phyloP scores from a whole-genome alignment of 2,888 invertebrate species.

The Electrophaes corylata region DNA sequence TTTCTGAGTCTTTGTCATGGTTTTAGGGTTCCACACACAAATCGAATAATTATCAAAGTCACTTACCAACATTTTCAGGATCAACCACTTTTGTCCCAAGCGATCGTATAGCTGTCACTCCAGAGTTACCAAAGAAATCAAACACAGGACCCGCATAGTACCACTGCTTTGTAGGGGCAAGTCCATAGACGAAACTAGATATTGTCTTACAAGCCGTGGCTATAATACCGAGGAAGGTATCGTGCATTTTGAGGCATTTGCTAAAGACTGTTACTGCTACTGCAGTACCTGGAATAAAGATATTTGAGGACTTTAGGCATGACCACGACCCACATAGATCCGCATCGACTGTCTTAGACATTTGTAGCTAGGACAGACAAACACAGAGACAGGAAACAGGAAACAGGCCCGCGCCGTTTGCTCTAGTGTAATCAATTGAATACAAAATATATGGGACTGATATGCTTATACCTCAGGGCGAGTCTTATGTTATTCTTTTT shows the following conservation, averaged over 20 bases:
- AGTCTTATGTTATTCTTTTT: too few species aligned
- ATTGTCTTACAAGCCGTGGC: conserved; percentile 70
- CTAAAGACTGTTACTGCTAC: conserved; percentile 76
- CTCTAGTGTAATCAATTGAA: too few species aligned
- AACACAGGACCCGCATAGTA: conserved; percentile 74
- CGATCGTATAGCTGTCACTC: conserved; percentile 81
- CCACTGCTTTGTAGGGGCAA: conserved; percentile 70
- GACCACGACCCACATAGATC: too few species aligned
- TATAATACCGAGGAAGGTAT: conserved; percentile 73
- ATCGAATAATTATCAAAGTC: neutral
- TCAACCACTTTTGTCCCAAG: conserved; percentile 83
- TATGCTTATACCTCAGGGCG: too few species aligned
- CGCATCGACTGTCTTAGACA: too few species aligned
- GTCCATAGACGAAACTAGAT: conserved; percentile 67
- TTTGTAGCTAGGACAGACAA: too few species aligned
- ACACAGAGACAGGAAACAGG: too few species aligned
- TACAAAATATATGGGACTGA: too few species aligned
- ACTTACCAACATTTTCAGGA: conserved; percentile 61
- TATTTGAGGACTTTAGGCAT: neutral
- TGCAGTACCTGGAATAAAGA: conserved; percentile 63
- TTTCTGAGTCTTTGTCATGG: too few species aligned
- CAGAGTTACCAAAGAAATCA: conserved; percentile 80
- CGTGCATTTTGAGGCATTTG: conserved; percentile 73
- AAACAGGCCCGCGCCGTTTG: too few species aligned
- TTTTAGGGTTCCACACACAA: too few species aligned